A percentile compares a stretch with the other conserved stretches of the same genome.
Conservation (phyloP, 2,797 vertebrate species). For the Sorex maritimensis region DNA sequence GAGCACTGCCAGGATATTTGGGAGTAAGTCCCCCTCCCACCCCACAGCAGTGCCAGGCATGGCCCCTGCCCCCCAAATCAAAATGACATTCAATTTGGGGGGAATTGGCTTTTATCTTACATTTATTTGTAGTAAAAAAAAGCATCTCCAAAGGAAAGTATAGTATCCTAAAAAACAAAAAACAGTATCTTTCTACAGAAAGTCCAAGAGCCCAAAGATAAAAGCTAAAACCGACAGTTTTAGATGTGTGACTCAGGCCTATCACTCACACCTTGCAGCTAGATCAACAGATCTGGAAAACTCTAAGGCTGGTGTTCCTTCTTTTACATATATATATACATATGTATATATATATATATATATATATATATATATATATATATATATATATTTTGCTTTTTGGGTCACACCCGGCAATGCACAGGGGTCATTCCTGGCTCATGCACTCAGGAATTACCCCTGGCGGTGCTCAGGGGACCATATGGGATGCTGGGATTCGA, state of each 20-base stretch:
- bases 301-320: neutral
- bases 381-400: no score
- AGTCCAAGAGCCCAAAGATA: neutral
- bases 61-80: no score
- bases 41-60: no score
- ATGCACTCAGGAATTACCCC: no score
- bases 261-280: neutral
- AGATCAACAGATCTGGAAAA: neutral
- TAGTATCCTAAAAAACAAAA: conserved; percentile 27
- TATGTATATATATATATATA: no score
- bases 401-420: no score
- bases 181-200: neutral
- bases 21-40: no score
- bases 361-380: no score
- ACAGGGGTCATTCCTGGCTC: no score
- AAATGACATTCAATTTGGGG: neutral
- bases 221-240: neutral
- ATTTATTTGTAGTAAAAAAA: conserved; percentile 49
- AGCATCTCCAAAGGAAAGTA: conserved; percentile 3
- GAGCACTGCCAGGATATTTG: no score
- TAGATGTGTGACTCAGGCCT: neutral
- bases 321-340: neutral
- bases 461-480: no score
- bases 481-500: no score
- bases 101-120: conserved; percentile 6